Conservation (phyloP, 2,888 invertebrate species). For the Agrochola lota region DNA sequence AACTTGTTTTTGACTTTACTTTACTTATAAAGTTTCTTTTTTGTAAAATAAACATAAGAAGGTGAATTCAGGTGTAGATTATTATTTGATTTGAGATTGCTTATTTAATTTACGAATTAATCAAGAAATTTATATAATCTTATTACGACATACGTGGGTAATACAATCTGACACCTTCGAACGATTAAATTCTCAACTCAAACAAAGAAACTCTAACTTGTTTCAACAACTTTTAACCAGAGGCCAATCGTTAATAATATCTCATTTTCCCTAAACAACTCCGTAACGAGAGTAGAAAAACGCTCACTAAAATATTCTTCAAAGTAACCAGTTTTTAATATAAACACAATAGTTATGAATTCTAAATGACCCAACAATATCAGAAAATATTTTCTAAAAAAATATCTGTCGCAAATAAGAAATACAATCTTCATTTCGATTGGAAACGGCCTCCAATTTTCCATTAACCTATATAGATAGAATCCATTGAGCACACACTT, state of each 20-base stretch:
- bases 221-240: background rate
- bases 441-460: conserved; percentile 55
- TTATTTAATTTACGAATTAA: background rate
- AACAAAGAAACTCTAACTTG: background rate
- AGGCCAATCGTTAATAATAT: background rate
- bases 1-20: conserved; percentile 3
- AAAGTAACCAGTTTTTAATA: conserved; percentile 6
- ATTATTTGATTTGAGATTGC: background rate
- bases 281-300: background rate
- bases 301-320: background rate
- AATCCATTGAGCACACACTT: conserved; percentile 73
- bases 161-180: background rate
- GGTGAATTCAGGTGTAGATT: background rate
- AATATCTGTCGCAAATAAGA: conserved; percentile 41
- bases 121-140: background rate
- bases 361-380: conserved; percentile 9
- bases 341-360: conserved; percentile 39
- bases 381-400: conserved; percentile 16
- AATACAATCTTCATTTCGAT: conserved; percentile 54
- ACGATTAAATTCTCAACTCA: background rate
- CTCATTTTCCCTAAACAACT: background rate
- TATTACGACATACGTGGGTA: background rate
- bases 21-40: background rate
- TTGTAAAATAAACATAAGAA: background rate
- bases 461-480: conserved; percentile 75